A percentile compares a stretch with the other conserved stretches of the same genome.
Evolutionary conservation across 1,140 invertebrate genomes (phyloP).

Genomic region (Brachionus plicatilis): DNA sequence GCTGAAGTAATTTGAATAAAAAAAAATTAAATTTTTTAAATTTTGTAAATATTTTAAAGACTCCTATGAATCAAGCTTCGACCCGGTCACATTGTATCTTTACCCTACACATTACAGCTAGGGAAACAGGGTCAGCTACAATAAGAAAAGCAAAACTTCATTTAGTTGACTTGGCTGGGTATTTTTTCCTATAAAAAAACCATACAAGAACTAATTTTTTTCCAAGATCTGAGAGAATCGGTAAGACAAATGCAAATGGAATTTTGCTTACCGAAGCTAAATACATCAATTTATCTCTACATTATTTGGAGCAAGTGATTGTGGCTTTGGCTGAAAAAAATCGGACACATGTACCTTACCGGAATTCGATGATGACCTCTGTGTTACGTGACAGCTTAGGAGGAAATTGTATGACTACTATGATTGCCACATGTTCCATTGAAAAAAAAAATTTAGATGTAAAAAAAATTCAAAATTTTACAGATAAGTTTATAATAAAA

Average conservation of each 20-base stretch:
- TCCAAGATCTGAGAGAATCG: slow-evolving; percentile 54
- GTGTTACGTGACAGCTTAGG: slow-evolving; percentile 64
- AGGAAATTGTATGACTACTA: slow-evolving; percentile 65
- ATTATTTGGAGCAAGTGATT: slow-evolving; percentile 67
- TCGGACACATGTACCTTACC: slow-evolving; percentile 63
- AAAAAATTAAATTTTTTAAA: not conserved
- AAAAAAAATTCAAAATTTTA: not conserved
- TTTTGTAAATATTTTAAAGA: slow-evolving; percentile 48
- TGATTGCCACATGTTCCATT: slow-evolving; percentile 64
- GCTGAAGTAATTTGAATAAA: slow-evolving; percentile 55
- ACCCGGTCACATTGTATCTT: slow-evolving; percentile 67
- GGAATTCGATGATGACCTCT: slow-evolving; percentile 65
- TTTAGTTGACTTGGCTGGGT: slow-evolving; percentile 66
- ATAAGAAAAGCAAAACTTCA: slow-evolving; percentile 62
- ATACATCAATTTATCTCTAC: slow-evolving; percentile 65
- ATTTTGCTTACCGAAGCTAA: slow-evolving; percentile 62
- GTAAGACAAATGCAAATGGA: slow-evolving; percentile 58
- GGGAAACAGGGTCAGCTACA: slow-evolving; percentile 56
- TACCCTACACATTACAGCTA: slow-evolving; percentile 61
- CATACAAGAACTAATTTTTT: not conserved
- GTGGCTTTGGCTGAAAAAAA: slow-evolving; percentile 62
- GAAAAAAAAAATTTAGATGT: slow-evolving; percentile 59
- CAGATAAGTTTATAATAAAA: not conserved
- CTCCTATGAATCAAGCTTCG: slow-evolving; percentile 64
- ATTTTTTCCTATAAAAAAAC: slow-evolving; percentile 41